Evolutionary conservation across 2,113 vertebrate genomes (phyloP).

Genomic region (Rhineura floridana): DNA sequence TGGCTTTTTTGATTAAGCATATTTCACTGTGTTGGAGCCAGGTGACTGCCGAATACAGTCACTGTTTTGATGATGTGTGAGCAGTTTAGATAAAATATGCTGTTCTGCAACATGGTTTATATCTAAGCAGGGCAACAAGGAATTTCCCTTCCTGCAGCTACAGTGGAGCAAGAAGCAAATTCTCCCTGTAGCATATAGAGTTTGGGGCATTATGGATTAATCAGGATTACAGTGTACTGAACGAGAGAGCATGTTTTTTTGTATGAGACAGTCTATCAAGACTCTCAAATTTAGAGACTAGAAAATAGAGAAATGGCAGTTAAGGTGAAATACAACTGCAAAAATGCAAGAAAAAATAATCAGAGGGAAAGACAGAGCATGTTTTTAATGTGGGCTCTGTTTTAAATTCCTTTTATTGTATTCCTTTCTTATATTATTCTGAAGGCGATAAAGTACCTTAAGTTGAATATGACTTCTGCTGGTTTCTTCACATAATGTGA

Average conservation of each 20-base stretch:
- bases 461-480: conserved; percentile 9
- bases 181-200: neutral
- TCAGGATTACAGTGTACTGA: neutral
- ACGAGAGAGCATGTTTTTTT: too few species aligned
- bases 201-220: neutral
- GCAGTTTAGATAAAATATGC: neutral
- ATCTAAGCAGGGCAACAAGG: neutral
- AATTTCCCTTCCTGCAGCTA: neutral
- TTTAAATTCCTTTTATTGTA: neutral
- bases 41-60: neutral
- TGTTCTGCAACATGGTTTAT: neutral
- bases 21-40: neutral
- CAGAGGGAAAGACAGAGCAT: neutral
- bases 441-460: neutral
- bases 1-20: too few species aligned
- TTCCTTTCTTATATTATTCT: neutral
- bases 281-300: neutral
- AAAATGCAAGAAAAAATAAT: neutral
- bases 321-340: neutral
- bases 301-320: neutral
- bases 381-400: conserved; percentile 8
- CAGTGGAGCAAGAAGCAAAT: neutral
- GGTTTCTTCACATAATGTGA: neutral
- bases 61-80: neutral
- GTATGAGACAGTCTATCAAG: neutral